phyloP scores from a whole-genome alignment of 2,113 vertebrate species.

The Silurus glanis region DNA sequence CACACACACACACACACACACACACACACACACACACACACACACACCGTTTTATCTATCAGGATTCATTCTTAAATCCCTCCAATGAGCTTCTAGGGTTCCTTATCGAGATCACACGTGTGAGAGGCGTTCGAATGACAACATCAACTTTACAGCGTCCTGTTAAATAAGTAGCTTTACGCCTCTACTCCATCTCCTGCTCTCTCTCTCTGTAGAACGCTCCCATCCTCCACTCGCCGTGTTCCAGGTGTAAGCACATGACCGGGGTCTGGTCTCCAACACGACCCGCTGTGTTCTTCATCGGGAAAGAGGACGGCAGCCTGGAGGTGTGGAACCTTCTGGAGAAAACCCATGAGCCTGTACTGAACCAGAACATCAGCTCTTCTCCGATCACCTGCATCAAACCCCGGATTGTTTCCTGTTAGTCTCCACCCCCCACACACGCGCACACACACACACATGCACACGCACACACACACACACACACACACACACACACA shows the following conservation, averaged over 20 bases:
- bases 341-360: conserved; percentile 80
- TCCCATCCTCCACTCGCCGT: conserved; percentile 76
- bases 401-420: conserved; percentile 73
- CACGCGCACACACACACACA: conserved; percentile 1
- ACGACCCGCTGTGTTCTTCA: conserved; percentile 85
- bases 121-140: not conserved
- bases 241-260: conserved; percentile 71
- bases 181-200: not conserved
- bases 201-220: conserved; percentile 67
- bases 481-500: not conserved
- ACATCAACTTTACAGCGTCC: not conserved
- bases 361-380: conserved; percentile 75
- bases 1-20: no score
- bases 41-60: not conserved
- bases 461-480: not conserved
- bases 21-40: not conserved
- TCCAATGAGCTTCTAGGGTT: not conserved
- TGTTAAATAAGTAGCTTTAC: not conserved
- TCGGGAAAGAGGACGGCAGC: conserved; percentile 84
- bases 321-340: conserved; percentile 92
- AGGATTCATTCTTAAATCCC: not conserved
- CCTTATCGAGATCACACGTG: not conserved
- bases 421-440: conserved; percentile 68
- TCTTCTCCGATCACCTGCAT: conserved; percentile 78
- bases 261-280: conserved; percentile 87